Evolutionary conservation across 2,797 vertebrate genomes (phyloP), one percentile per base, ranked within the genome.

Genomic region (Enteromius radiatus): DNA sequence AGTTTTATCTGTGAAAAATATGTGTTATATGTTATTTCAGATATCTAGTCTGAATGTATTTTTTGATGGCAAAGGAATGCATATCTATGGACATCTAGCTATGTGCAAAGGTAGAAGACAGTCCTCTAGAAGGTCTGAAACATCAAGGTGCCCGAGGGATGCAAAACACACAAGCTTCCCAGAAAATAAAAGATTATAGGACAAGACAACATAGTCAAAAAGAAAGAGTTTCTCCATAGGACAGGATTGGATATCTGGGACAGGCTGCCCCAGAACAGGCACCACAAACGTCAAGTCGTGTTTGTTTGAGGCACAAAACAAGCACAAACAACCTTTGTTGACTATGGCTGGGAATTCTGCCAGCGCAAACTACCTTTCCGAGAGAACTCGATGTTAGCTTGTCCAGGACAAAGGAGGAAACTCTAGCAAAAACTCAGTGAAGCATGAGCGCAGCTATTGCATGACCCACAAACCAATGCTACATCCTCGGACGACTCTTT

Each of bases 231-330:
- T 76, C 71, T 81, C 59, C 43, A 54, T 23, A 75, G 33, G 71
- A 76, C 47, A 67, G 80, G 71, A 65, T 6, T 43, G 80, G 47
- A 75, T 65, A 82, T 82, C 43, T 82, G 71, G 80, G 71, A 67
- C 80, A 76, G 7, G 23, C 59, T 49, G 71, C 31, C 71, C 71
- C 71, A 67, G 71, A 76, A 76, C 61, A 43, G 45, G 15, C 59
- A 76, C 63, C 71, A 76, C 71, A 76, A 54, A 65, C 17, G 61
- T 81, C 68, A 73, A 71, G 26, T 63, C 49, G 5, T 81, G 79
- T 81, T 81, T 81, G 79, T 81, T 36, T 63, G 54, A 71, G 79
- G 19, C 78, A 71, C 67, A 71, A 71, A 80, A 80, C 38, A 80
- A 77, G 49, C 78, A 80, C 52, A 11, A 43, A 47, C n/a, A 21